These are phyloP conservation scores for Sarcophilus harrisii DNA, from an alignment of 2,797 vertebrate genomes.

Conservation along the genomic window DNA sequence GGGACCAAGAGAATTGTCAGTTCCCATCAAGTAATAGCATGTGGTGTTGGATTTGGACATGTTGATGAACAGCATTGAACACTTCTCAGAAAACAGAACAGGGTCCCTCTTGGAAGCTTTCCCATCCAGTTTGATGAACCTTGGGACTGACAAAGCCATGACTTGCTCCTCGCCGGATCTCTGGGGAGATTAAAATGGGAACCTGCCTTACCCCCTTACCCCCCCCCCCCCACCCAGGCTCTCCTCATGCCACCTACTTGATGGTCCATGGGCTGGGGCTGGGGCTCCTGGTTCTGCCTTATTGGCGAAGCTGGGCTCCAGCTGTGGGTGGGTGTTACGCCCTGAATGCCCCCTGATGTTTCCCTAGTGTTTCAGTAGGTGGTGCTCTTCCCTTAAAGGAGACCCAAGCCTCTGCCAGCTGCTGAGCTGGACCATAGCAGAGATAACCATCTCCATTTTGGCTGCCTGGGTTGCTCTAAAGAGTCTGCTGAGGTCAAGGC, in stretches of 20 bases:
- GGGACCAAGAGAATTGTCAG: neutral
- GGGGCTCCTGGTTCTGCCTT: rapidly evolving
- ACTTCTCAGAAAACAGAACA: neutral
- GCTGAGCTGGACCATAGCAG: neutral
- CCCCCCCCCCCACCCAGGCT: neutral
- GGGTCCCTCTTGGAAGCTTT: neutral
- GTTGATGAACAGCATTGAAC: neutral
- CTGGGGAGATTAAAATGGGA: neutral
- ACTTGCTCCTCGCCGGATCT: conserved; percentile 1
- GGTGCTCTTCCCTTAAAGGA: conserved; percentile 26
- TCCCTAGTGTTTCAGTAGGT: neutral
- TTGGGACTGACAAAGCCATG: conserved; percentile 8
- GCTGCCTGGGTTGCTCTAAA: neutral
- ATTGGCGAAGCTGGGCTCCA: neutral
- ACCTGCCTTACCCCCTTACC: no score
- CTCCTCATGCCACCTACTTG: neutral
- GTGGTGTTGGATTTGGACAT: neutral
- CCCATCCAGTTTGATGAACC: neutral
- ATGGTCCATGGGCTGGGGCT: neutral
- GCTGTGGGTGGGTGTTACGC: neutral
- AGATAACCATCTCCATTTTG: neutral
- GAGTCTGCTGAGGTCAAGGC: neutral
- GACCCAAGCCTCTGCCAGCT: neutral
- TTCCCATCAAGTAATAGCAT: neutral
- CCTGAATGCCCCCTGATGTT: neutral